A percentile compares a stretch with the other conserved stretches of the same genome.
phyloP scores from a whole-genome alignment of 1,140 invertebrate species.

The Drosophila parvula region DNA sequence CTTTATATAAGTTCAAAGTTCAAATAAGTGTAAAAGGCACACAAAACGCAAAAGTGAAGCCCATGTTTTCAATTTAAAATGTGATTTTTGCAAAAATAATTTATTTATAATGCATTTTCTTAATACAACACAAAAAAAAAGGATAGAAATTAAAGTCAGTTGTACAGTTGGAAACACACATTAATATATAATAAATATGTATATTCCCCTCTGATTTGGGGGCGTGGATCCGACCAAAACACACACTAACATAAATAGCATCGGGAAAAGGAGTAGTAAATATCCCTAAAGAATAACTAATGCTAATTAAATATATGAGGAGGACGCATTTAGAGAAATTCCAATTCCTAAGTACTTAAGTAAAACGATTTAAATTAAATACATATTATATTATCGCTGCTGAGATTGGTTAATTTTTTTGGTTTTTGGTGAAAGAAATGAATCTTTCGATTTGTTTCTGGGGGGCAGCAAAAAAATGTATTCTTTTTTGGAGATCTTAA shows the following conservation, averaged over 20 bases:
- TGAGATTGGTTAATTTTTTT: conserved; percentile 16
- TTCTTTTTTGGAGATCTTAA: conserved; percentile 42
- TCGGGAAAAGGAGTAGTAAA: conserved; percentile 8
- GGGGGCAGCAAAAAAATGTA: conserved; percentile 35
- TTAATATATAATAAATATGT: conserved; percentile 1
- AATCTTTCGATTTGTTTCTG: conserved; percentile 40
- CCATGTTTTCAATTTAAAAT: background rate
- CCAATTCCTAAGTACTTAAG: conserved; percentile 45
- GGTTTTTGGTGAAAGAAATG: conserved; percentile 30
- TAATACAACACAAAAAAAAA: background rate
- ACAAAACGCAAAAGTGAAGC: conserved; percentile 24
- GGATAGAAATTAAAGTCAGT: background rate
- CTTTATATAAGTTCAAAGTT: background rate
- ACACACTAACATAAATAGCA: conserved; percentile 11
- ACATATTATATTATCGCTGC: conserved; percentile 21
- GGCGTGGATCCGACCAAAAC: background rate
- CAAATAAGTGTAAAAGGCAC: background rate
- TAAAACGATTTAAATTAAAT: conserved; percentile 29
- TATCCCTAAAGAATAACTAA: conserved; percentile 27
- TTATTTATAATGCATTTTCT: background rate
- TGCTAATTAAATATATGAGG: conserved; percentile 22
- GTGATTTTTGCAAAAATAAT: conserved; percentile 3
- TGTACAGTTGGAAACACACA: conserved; percentile 4
- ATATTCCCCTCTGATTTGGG: background rate
- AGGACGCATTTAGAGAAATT: conserved; percentile 29